phyloP scores from a whole-genome alignment of 2,888 invertebrate species.

The Thereva unica region DNA sequence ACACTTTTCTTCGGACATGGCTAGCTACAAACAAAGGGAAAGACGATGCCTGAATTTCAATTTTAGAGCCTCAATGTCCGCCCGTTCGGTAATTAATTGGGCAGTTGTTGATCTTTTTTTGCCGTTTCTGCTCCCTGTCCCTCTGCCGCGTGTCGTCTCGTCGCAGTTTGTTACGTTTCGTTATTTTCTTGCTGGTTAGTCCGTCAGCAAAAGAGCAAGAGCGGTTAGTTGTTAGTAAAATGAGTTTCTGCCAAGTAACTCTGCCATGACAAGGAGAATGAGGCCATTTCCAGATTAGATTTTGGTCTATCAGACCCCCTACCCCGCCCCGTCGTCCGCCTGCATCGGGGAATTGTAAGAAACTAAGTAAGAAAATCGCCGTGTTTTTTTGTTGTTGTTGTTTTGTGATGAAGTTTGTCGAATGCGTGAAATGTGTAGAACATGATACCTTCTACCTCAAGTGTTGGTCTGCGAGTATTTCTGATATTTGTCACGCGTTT shows the following conservation, averaged over 20 bases:
- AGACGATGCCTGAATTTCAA: constrained; percentile 34
- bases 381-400: no score
- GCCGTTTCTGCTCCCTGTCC: background rate
- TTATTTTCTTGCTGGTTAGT: constrained; percentile 25
- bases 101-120: constrained; percentile 34
- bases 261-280: constrained; percentile 23
- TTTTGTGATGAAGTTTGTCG: no score
- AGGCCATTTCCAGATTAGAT: constrained; percentile 1
- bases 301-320: constrained; percentile 3
- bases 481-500: no score
- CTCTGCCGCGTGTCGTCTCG: constrained; percentile 6
- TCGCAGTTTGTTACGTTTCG: constrained; percentile 32
- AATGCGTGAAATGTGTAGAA: no score
- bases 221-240: constrained; percentile 1
- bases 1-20: constrained; percentile 20
- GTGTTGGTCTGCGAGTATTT: no score
- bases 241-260: constrained; percentile 23
- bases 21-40: constrained; percentile 26
- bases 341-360: no score
- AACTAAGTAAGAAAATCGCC: no score
- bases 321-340: no score
- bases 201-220: constrained; percentile 7
- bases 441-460: no score
- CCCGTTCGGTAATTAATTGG: constrained; percentile 38
- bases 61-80: constrained; percentile 32